phyloP scores from a whole-genome alignment of 2,113 vertebrate species.

The Aleadryas rufinucha region DNA sequence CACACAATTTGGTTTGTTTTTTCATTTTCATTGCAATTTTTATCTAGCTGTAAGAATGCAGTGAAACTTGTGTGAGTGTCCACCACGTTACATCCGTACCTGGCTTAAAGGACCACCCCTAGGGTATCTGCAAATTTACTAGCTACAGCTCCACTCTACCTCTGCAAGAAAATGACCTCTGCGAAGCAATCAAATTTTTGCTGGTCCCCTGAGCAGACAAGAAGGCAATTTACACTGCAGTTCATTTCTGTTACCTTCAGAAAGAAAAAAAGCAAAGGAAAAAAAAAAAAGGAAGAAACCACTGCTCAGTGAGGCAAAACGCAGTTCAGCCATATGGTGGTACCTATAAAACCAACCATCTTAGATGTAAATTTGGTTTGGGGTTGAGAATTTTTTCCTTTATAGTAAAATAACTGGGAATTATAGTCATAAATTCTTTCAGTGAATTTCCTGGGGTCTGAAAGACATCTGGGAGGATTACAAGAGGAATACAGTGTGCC shows the following conservation, averaged over 20 bases:
- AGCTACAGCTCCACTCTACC: neutral
- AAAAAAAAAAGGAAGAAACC: rapidly evolving
- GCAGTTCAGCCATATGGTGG: neutral
- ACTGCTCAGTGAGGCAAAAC: neutral
- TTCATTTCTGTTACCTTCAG: neutral
- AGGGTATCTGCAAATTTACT: conserved; percentile 1
- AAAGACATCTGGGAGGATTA: neutral
- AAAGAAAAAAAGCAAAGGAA: neutral
- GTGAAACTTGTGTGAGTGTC: neutral
- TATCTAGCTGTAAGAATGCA: neutral
- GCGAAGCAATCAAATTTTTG: conserved; percentile 29
- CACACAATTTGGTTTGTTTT: neutral
- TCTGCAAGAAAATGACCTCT: neutral
- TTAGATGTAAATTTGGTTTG: neutral
- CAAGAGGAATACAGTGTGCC: neutral
- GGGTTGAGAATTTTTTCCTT: neutral
- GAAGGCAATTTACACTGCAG: neutral
- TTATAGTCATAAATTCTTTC: conserved; percentile 15
- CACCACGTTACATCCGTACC: rapidly evolving
- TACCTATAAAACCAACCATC: neutral
- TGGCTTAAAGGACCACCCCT: neutral
- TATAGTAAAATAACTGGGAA: neutral
- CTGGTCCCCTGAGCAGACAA: neutral
- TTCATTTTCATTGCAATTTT: neutral
- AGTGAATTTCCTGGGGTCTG: neutral